Evolutionary conservation across 1,140 invertebrate species (phyloP), one percentile per base, ranked within the genome.

Genomic region (Sarcophaga peregrina): DNA sequence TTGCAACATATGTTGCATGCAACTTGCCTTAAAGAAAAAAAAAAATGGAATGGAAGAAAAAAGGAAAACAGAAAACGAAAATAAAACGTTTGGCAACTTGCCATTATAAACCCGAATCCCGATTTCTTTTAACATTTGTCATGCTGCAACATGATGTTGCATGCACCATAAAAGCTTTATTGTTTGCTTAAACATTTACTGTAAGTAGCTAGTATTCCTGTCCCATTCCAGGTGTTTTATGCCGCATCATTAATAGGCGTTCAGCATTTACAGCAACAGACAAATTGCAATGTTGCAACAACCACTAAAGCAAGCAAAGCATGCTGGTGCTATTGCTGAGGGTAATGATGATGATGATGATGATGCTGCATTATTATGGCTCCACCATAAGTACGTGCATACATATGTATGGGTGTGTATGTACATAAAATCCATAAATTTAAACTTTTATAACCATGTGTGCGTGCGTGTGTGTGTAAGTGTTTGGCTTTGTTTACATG

Each of bases 191-290:
- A n/a, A 37, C 25, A 37, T 37, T 37, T 37, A 37, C 25, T 37
- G 25, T 37, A 37, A 37, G 25, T 4, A 37, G 25, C 4, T 52
- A 68, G 20, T 68, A 52, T 78, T 78, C 75, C 75, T 78, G 75
- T 78, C 47, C 75, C 75, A 78, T 78, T 78, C 75, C 75, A 78
- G 75, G 75, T 78, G 75, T 78, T 78, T 78, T 50, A 78, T 78
- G 75, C 75, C 75, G 50, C 75, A 78, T 78, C 7, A 8, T 78
- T 78, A 78, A 15, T 78, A 78, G 75, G 75, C 75, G 75, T 52
- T 78, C 75, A 78, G 75, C 47, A 78, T 78, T 78, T 78, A 15
- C 47, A 78, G 75, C 10, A 68, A 78, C n/a, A 52, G 17, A 20
- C 17, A 68, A 68, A 20, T 52, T 50, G 45, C 74, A 47, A 52